Conservation (phyloP, 2,113 vertebrate genomes). For the Myiozetetes cayanensis region DNA sequence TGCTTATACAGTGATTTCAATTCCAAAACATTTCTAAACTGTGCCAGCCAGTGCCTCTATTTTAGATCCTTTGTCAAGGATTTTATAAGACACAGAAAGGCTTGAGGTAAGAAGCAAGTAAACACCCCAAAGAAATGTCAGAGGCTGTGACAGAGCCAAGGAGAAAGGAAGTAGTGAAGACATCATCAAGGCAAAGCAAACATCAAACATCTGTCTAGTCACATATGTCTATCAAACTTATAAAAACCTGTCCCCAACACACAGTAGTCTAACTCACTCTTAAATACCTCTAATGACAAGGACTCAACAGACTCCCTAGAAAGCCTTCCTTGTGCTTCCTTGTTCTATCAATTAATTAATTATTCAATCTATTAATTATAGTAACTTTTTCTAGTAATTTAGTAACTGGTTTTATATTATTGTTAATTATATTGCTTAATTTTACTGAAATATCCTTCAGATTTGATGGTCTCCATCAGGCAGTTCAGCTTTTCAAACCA, state of each 20-base stretch:
- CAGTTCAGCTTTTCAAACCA: background rate
- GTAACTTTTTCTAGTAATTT: background rate
- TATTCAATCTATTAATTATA: constrained; percentile 3
- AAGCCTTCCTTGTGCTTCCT: background rate
- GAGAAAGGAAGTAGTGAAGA: background rate
- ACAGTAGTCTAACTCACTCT: background rate
- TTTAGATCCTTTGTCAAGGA: background rate
- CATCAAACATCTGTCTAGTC: background rate
- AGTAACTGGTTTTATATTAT: background rate
- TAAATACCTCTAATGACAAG: background rate
- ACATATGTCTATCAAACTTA: background rate
- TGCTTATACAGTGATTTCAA: background rate
- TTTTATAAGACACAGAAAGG: background rate
- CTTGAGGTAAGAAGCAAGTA: background rate
- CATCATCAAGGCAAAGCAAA: background rate
- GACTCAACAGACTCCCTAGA: background rate
- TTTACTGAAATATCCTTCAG: background rate
- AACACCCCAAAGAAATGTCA: background rate
- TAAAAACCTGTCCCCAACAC: background rate
- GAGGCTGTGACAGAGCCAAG: background rate
- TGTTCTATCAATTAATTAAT: background rate
- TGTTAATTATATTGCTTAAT: background rate
- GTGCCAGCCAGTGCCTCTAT: background rate
- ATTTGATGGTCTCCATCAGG: background rate
- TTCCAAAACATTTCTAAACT: background rate